These are phyloP conservation scores for Vanacampus margaritifer DNA, from an alignment of 2,113 vertebrate genomes.

Conservation along the genomic window DNA sequence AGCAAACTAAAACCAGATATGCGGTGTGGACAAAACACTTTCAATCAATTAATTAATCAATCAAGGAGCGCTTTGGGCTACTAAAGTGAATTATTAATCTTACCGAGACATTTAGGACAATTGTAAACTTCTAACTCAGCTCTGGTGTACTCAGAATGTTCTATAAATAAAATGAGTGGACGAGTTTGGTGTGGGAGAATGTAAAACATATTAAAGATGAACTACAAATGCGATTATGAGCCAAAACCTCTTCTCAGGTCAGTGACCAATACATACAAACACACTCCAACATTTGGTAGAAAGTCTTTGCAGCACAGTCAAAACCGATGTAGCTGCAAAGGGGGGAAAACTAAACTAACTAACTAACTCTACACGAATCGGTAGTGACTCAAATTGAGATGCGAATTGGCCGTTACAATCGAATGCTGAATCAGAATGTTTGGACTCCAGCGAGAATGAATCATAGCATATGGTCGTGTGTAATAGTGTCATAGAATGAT, in stretches of 20 bases:
- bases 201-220: too few species aligned
- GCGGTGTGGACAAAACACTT: background rate
- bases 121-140: background rate
- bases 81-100: background rate
- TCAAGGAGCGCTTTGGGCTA: background rate
- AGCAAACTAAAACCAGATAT: background rate
- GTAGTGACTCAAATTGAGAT: too few species aligned
- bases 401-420: too few species aligned
- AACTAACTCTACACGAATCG: too few species aligned
- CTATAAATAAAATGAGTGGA: background rate
- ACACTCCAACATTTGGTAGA: background rate
- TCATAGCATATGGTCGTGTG: too few species aligned
- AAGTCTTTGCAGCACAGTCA: background rate
- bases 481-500: too few species aligned
- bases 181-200: background rate
- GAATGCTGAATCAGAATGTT: too few species aligned
- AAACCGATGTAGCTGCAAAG: background rate
- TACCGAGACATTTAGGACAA: background rate
- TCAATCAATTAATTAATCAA: constrained; percentile 2
- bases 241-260: background rate
- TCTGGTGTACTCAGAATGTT: background rate
- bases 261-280: background rate
- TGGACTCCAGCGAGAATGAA: too few species aligned
- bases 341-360: background rate
- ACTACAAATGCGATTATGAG: background rate